Base-by-base conservation (phyloP, 2,797 vertebrate species). In the Gymnoscopelus braueri region DNA sequence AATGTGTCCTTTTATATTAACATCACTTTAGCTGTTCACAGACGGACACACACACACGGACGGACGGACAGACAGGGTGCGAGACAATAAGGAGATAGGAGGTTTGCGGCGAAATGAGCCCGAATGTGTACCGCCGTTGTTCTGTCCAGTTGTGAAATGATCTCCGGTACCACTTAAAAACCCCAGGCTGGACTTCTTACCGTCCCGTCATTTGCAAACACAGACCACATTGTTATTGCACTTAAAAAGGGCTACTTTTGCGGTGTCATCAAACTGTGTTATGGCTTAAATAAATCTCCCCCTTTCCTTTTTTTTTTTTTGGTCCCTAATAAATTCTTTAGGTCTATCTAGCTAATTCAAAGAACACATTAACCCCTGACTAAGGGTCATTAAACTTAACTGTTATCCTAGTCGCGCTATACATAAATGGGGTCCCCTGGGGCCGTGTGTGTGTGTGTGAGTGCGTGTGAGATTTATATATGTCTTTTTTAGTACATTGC, bases 351-450 rank as follows among this genome's bases (percentile, higher is more conserved):
- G 80, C 87, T 88, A 84, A 78, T 81, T 79, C 82, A 78, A 63
- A 84, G 84, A 84, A 82, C 81, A 77, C 81, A 87, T 90, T 89
- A 89, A 85, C 83, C 83, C 78, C 63, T 76, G 72, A 81, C 79
- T 76, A 57, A 69, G 71, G 78, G 65, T 79, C 86, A 75, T 89
- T 85, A 85, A 78, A 82, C 84, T 75, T 83, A 71, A 80, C 23
- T 55, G 72, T 75, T 71, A 49, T 68, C 53, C 77, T 69, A 72
- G 77, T 79, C 77, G 77, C 72, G 77, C 71, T 75, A 71, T 79
- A 60, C 32, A 29, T 55, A 63, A 10, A 44, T 7, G 39, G 39
- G 8, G 39, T 44, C 39, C 10, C 39, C 39, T 44, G 39, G 39
- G 39, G 39, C 8, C 39, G 6, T 44, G 39, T 44, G 39, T 44